Base-by-base conservation (phyloP, 2,113 vertebrate species). In the Pachycephala philippinensis region DNA sequence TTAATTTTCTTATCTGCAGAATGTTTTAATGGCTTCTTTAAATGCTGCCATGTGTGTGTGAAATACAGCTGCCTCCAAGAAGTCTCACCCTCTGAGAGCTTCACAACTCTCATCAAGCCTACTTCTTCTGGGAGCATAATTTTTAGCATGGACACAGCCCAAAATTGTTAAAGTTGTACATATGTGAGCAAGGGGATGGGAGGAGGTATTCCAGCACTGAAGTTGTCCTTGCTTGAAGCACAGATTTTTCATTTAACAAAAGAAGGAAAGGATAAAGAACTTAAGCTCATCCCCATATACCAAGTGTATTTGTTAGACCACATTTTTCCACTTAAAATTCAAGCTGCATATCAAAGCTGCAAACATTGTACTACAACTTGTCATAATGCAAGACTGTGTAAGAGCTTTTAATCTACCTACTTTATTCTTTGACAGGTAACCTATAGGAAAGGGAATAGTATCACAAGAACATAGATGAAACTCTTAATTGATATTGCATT, bases 291-390 rank as follows among this genome's bases (percentile, higher is more conserved):
- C 13, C 85, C 21, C 28, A n/a, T 61, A 80, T 68, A 52, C 22
- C 17, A 47, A 82, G 33, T 49, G 22, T 65, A 50, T 61, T 56
- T 83, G 18, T 42, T 91, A 72, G 45, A 80, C 22, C 31, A 59
- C 35, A 39, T 50, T 89, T 84, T 71, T 66, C 49, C 22, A 54
- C 40, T 92, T 91, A 89, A 95, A 93, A 90, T 79, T 93, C 84
- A 96, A 94, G 40, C 18, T 64, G 42, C 13, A 0, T 90, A 63
- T 68, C 50, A 90, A 92, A 91, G 47, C 57, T 89, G 35, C 33
- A 85, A 91, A 68, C 18, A 54, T 13, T 54, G 42, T 63, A 61
- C n/a, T 83, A 72, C 45, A 69, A 40, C 59, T 87, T 90, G 53
- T 60, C 70, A 70, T 47, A 65, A 45, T 0, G 1, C 77, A 81